These are phyloP conservation scores for Bombus ignitus DNA, from an alignment of 1,140 invertebrate genomes.

Conservation along the genomic window DNA sequence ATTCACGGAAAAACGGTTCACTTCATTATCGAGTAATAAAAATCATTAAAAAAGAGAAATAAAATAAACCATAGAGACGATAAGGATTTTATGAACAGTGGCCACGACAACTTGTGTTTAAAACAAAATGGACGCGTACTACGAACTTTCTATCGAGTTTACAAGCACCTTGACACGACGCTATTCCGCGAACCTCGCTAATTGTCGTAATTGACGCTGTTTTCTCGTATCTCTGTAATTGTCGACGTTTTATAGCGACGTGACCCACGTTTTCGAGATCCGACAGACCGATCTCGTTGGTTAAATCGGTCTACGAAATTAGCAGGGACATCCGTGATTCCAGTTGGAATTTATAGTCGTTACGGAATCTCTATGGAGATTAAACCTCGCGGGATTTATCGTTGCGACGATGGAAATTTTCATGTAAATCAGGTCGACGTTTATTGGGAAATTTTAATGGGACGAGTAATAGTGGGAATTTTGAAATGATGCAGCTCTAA, in stretches of 20 bases:
- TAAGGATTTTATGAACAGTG: background rate
- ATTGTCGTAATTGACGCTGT: constrained; percentile 37
- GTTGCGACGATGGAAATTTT: background rate
- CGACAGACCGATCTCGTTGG: background rate
- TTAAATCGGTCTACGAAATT: constrained; percentile 11
- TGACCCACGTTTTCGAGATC: background rate
- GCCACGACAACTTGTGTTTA: background rate
- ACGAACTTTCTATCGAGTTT: background rate
- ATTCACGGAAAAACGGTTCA: background rate
- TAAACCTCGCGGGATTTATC: background rate
- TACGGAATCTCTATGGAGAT: constrained; percentile 6
- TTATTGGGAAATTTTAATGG: background rate
- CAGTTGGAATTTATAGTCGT: background rate
- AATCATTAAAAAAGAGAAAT: background rate
- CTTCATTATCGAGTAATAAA: background rate
- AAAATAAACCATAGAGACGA: background rate
- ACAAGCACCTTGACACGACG: background rate
- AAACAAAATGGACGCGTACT: background rate
- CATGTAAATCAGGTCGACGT: background rate
- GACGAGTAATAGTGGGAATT: background rate
- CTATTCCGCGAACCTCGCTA: constrained; percentile 9
- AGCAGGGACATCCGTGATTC: background rate
- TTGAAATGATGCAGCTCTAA: background rate
- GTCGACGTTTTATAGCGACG: background rate
- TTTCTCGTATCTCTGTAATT: constrained; percentile 37